Conservation (phyloP, 2,113 vertebrate genomes). For the Campylomormyrus tamandua region DNA sequence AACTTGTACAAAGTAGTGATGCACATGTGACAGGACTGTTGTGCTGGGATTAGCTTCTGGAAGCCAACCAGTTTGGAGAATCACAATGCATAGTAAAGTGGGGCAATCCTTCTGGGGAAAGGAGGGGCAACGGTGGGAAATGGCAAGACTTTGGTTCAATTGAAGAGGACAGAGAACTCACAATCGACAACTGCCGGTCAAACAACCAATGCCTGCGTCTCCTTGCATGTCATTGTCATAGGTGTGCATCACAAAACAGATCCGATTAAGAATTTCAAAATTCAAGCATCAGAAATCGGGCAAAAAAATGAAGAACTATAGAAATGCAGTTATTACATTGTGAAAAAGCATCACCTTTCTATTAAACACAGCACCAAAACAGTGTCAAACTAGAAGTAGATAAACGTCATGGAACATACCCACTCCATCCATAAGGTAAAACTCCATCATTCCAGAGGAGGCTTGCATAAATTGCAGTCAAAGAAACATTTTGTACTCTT, state of each 20-base stretch:
- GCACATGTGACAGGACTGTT: slow-evolving; percentile 22
- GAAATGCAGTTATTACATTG: neutral
- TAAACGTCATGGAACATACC: neutral
- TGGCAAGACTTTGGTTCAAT: neutral
- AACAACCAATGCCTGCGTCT: neutral
- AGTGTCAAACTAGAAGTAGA: neutral
- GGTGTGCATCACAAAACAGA: neutral
- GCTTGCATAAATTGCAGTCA: neutral
- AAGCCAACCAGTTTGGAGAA: neutral
- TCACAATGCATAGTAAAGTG: neutral
- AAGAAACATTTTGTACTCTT: neutral
- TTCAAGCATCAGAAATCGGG: neutral
- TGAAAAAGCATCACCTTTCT: neutral
- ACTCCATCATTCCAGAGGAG: neutral
- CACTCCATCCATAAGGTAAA: neutral
- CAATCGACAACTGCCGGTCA: neutral
- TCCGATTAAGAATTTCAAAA: neutral
- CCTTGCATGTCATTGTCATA: neutral
- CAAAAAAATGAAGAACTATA: neutral
- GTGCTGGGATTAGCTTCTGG: slow-evolving; percentile 19
- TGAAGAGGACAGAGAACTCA: slow-evolving; percentile 31
- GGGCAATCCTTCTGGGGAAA: neutral
- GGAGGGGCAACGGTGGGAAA: neutral
- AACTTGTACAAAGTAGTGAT: neutral
- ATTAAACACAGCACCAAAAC: neutral